Evolutionary conservation across 1,140 invertebrate genomes (phyloP), one percentile per base, ranked within the genome.

Genomic region (Patella vulgata): DNA sequence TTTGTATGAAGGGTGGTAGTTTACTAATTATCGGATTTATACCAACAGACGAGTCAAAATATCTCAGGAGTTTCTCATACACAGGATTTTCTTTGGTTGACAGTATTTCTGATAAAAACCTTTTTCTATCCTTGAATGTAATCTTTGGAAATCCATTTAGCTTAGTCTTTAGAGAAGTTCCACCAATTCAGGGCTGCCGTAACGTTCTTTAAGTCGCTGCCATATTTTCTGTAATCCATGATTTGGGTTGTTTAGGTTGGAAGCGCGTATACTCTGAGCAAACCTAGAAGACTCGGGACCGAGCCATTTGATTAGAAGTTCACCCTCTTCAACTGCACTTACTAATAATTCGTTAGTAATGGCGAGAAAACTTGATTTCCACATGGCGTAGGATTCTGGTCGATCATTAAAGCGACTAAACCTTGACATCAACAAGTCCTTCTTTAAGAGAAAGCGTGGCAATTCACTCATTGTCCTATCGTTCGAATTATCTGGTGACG

Each of bases 1-100:
- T 54, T 39, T 73, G 63, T 0, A 73, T 9, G 11, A 1, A 25
- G 14, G 40, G 23, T 23, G 65, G 62, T 9, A 74, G 56, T 43
- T 71, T 71, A n/a, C n/a, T 50, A 3, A 71, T 56, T 12, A 71
- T 59, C 1, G 59, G 61, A 11, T 48, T 59, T 12, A 73, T 46
- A 17, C 68, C 64, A 23, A 39, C 23, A n/a, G n/a, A n/a, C n/a
- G n/a, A n/a, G n/a, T n/a, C n/a, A 21, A 63, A 66, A 47, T 71
- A 74, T 2, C 48, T 42, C 31, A 71, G 36, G 2, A 50, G 17
- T 27, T 50, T 40, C 0, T 28, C 6, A 40, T 64, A 68, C 12
- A 30, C 39, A 8, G 30, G 48, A 39, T 73, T 53, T 19, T 30
- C 17, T 39, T 67, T 71, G 0, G 50, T 12, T 11, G 43, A 56